Base-by-base conservation (phyloP, 2,113 vertebrate species). In the Megaceryle maxima region DNA sequence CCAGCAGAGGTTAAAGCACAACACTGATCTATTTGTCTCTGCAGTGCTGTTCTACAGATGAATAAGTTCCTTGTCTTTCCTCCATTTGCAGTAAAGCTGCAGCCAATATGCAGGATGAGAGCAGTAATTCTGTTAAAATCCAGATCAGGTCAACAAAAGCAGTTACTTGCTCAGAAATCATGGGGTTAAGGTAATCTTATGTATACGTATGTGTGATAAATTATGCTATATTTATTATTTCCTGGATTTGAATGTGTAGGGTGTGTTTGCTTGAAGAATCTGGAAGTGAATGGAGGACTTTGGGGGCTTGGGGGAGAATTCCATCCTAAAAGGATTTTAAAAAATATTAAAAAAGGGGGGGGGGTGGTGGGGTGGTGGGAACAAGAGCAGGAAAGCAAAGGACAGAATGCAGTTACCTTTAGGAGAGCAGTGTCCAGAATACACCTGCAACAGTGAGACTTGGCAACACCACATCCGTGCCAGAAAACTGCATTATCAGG, bases 281-380 rank as follows among this genome's bases (percentile, higher is more conserved):
- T 72, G 41, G 46, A 41, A 64, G 60, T 1, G 2, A 18, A 22
- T 6, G 12, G 2, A 7, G 1, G 13, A 10, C 19, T 20, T 1
- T 3, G 2, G 2, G 46, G 60, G n/a, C n/a, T 86, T 43, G 64
- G 76, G 83, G 39, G 4, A 43, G 48, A 6, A 13, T 83, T 48
- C 55, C 3, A 16, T 11, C 7, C 7, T 16, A 55, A 60, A 81
- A 16, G 4, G 67, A 35, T 69, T 53, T 4, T 13, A 16, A 48
- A 31, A 68, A 46, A 69, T 10, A 41, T 41, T 41, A 41, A 46
- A 33, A 46, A 24, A n/a, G n/a, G 11, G 35, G 69, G 17, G 16
- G 16, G 35, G 69, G 17, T 13, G 16, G 39, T 56, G 66, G 19
- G 19, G 46, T 20, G 46, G 13, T 41, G 39, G 39, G 39, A 41